Evolutionary conservation across 2,113 vertebrate species (phyloP), one percentile per base, ranked within the genome.

Genomic region (Plestiodon gilberti): DNA sequence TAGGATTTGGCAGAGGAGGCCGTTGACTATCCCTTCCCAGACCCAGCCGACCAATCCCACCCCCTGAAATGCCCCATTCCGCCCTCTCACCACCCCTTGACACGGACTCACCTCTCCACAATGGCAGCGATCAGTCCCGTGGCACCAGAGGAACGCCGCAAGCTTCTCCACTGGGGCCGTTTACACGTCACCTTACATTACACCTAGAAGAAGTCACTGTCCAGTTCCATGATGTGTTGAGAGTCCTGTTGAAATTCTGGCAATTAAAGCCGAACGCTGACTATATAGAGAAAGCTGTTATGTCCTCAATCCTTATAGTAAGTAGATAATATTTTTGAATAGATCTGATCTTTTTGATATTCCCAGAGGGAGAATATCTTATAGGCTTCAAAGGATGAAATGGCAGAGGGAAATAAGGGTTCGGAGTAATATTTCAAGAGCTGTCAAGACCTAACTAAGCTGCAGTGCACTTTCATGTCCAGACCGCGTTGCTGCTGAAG

Each of bases 371-470:
- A 35, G 25, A 93, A 89, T 89, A 88, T 91, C 91, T 92, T 89
- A 83, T 17, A 8, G 2, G 17, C 87, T 85, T 83, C 90, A 92
- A 91, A 93, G 89, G 87, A 0, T n/a, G 88, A 52, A 43, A 65
- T 75, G 13, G 33, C n/a, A 55, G 77, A 90, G 74, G 0, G 9
- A 73, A 83, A 38, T 38, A 76, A 90, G 89, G 83, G 92, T 79
- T 57, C 64, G 76, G 13, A 40, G 13, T 28, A 35, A 88, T 94
- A 92, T 93, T 94, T 94, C 91, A 93, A 89, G 81, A 89, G 83
- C 91, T 89, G 86, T 75, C 40, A 87, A 82, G 91, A 89, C 83
- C 64, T 88, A 62, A 92, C 84, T 93, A 93, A 94, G 90, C 92
- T 79, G 74, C 14, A 76, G 33, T 52, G n/a, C 93, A 93, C 80